Evolutionary conservation across 2,888 invertebrate genomes (phyloP).

Genomic region (Trissoscelio sp.): DNA sequence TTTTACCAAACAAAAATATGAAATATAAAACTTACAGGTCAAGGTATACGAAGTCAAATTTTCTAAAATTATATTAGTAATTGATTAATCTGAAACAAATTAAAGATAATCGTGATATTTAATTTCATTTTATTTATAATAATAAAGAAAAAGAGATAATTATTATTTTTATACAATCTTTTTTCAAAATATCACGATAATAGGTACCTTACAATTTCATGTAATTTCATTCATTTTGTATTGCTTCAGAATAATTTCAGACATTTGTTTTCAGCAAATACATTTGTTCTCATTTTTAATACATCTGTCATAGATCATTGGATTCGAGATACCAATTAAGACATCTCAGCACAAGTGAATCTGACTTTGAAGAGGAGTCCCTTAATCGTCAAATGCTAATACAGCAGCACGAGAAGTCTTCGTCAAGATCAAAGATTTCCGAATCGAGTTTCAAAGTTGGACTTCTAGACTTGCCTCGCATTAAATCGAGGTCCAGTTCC

Average conservation of each 20-base stretch:
- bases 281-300: no score
- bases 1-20: constrained; percentile 26
- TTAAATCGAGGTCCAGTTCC: constrained; percentile 54
- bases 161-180: no score
- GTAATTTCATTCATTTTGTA: no score
- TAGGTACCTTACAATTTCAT: no score
- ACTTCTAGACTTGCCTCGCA: constrained; percentile 43
- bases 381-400: constrained; percentile 41
- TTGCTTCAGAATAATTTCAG: no score
- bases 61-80: no score
- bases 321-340: constrained; percentile 66
- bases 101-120: no score
- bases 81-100: no score
- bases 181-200: no score
- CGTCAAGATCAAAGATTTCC: constrained; percentile 52
- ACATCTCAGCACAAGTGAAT: constrained; percentile 73
- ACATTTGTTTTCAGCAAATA: no score
- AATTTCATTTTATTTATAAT: no score
- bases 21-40: constrained; percentile 2
- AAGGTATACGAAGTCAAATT: constrained; percentile 4
- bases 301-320: constrained; percentile 23
- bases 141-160: no score
- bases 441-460: constrained; percentile 38
- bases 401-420: constrained; percentile 17
- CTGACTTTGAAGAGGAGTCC: constrained; percentile 56